Conservation (phyloP, 2,797 vertebrate genomes). For the Lateolabrax maculatus region DNA sequence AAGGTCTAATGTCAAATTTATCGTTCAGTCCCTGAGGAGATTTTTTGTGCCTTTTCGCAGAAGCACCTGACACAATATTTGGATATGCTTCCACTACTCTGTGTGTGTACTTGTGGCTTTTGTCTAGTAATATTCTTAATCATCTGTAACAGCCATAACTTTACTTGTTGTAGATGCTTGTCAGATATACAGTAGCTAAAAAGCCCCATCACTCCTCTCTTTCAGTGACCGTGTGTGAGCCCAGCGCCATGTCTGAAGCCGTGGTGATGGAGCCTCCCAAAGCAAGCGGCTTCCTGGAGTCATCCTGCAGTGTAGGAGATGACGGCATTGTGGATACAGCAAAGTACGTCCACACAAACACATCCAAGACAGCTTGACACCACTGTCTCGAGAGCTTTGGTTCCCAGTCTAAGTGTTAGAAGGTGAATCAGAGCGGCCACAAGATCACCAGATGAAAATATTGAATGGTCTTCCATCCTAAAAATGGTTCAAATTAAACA, state of each 20-base stretch:
- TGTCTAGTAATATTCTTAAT: not conserved
- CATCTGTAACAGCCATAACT: not conserved
- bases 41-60: not conserved
- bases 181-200: not conserved
- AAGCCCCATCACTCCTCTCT: not conserved
- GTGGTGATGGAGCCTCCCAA: conserved; percentile 71
- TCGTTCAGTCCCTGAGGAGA: not conserved
- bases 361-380: not conserved
- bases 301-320: conserved; percentile 57
- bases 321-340: conserved; percentile 61
- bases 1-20: not conserved
- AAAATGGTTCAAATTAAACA: not conserved
- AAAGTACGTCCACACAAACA: conserved; percentile 72
- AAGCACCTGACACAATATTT: not conserved
- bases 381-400: not conserved
- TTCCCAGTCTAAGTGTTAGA: not conserved
- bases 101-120: not conserved
- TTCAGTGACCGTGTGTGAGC: conserved; percentile 83
- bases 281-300: conserved; percentile 62
- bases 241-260: conserved; percentile 73
- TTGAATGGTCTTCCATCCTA: not conserved
- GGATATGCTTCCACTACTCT: not conserved
- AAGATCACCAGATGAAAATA: not conserved
- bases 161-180: not conserved
- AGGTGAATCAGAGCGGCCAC: not conserved